These are phyloP conservation scores for Cuculus canorus DNA, from an alignment of 2,797 vertebrate species.

Conservation along the genomic window DNA sequence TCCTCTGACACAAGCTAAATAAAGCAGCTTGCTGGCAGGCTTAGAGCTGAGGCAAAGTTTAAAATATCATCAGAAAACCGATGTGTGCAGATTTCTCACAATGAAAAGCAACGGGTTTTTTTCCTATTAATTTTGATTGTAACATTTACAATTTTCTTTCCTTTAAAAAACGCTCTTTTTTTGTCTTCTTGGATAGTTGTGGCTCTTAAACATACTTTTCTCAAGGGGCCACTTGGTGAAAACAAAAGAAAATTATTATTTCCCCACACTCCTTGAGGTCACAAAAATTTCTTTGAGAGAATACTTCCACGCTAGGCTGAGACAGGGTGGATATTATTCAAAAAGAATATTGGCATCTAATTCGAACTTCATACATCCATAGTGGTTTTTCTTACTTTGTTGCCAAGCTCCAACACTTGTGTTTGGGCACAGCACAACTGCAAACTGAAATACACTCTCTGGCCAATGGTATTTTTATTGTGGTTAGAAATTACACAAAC, in stretches of 20 bases:
- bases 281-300: not conserved
- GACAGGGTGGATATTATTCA: not conserved
- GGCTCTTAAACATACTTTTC: not conserved
- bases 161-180: not conserved
- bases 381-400: not conserved
- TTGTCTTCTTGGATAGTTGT: not conserved
- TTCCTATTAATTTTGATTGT: not conserved
- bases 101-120: not conserved
- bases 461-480: not conserved
- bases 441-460: not conserved
- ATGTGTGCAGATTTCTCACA: not conserved
- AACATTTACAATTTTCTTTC: not conserved
- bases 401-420: not conserved
- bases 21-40: not conserved
- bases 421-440: not conserved
- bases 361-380: not conserved
- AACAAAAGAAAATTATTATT: not conserved
- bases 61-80: conserved; percentile 16
- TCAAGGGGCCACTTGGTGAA: not conserved
- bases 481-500: not conserved
- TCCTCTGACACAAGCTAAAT: conserved; percentile 13
- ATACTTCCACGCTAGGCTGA: not conserved
- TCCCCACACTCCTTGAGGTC: not conserved
- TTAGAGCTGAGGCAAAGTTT: not conserved
- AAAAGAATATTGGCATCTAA: not conserved